Conservation (phyloP, 2,888 invertebrate species). For the Latrodectus hesperus region DNA sequence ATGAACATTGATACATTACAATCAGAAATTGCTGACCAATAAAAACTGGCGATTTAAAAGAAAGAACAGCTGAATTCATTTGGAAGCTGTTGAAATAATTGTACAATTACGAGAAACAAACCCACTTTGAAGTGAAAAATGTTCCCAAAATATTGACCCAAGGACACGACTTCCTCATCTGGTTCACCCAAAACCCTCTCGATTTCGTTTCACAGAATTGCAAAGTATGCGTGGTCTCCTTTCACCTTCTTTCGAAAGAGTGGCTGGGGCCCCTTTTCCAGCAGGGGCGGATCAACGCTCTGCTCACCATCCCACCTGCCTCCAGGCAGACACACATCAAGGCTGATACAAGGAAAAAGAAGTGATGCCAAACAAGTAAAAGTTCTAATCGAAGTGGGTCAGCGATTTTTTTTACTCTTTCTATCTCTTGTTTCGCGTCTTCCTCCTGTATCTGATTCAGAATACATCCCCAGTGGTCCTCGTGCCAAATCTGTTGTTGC, state of each 20-base stretch:
- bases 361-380: constrained; percentile 31
- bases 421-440: not conserved
- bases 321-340: constrained; percentile 1
- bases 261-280: not conserved
- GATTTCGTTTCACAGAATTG: not conserved
- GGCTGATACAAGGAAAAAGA: constrained; percentile 17
- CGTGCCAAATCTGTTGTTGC: not conserved
- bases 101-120: not conserved
- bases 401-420: not conserved
- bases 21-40: too few species aligned
- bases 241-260: not conserved
- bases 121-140: not conserved
- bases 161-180: not conserved
- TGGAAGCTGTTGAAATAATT: too few species aligned
- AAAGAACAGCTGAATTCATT: too few species aligned
- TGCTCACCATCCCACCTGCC: not conserved
- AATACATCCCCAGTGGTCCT: constrained; percentile 5
- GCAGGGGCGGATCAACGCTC: constrained; percentile 25
- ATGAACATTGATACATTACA: too few species aligned
- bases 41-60: too few species aligned
- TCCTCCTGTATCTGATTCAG: not conserved
- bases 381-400: constrained; percentile 47
- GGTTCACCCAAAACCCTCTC: not conserved
- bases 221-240: not conserved
- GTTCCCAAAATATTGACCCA: not conserved